Evolutionary conservation across 2,797 vertebrate genomes (phyloP), one percentile per base, ranked within the genome.

Genomic region (Coregonus suidteri): DNA sequence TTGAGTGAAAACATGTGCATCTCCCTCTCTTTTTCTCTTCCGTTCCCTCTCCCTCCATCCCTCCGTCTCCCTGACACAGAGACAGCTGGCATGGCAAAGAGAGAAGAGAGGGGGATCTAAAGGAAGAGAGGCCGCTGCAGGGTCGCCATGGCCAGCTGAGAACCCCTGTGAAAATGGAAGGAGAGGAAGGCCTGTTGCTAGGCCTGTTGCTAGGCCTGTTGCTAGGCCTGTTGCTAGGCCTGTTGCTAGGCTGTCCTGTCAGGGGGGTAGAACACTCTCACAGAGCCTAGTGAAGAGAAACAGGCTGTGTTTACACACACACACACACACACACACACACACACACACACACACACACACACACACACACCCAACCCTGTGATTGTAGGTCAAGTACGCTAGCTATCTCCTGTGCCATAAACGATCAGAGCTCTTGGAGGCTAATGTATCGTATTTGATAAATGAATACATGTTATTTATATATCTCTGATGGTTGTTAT

Each of bases 171-270:
- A 91, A 91, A 47, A 68, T 6, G 56, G 13, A 92, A 88, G 84
- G 86, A 90, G 85, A 85, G 86, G 85, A 81, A 6, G 52, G 47
- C 68, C 7, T 77, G 77, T 77, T 85, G 82, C 82, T 80, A 37
- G 65, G 51, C 31, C 25, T 14, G 16, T 41, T 47, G 37, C 37
- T 41, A 6, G 31, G 25, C 37, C 6, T 77, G 77, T 76, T 85
- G 82, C 82, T 80, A 37, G 65, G 51, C 31, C 35, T 4, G 77
- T 76, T 85, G 82, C 82, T 80, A 37, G 65, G 51, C 31, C 35
- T 4, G 20, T 92, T 92, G 91, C 91, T 91, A 92, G 87, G 90
- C 83, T 91, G 80, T 89, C 80, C 85, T 87, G 81, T 86, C 83
- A 83, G 88, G 85, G 87, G 82, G 81, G 84, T 83, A 81, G 88